Base-by-base conservation (phyloP, 2,113 vertebrate genomes). In the Dendrocopos noguchii region DNA sequence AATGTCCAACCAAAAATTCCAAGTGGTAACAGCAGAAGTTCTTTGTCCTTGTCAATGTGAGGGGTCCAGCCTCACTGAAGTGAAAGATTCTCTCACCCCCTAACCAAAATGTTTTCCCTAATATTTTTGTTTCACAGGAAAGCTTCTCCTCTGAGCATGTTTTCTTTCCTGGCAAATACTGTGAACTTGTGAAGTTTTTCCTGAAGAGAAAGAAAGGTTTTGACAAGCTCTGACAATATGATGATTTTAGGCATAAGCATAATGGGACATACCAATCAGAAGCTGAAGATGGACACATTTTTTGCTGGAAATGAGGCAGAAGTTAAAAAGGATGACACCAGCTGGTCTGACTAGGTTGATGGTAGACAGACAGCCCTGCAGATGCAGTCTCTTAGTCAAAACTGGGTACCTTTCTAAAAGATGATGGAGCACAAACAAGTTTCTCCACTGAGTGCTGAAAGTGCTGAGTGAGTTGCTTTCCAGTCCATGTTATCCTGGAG, bases 181-280 rank as follows among this genome's bases (percentile, higher is more conserved):
- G 14, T 88, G 66, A 95, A 85, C 65, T 88, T 91, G 67, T 74
- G 81, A 66, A 44, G 20, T 70, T 82, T 87, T 87, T 91, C 82
- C 65, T 91, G 47, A 85, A 91, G 28, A 71, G 80, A 77, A 83
- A 52, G 79, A 83, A 86, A 78, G 53, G 91, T 95, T 96, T 95
- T 95, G 90, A 95, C 92, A 94, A 65, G 47, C 47, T 78, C 76
- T 94, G 93, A 86, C 93, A 95, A 7, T 64, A 76, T 91, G 93
- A 90, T 90, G 85, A 93, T 94, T 93, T 94, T 88, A 89, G 91
- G 87, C 91, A 94, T 92, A 94, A 95, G 72, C 68, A 34, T 88
- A 83, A 86, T 80, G n/a, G 65, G 86, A 84, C 53, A 18, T 56
- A 86, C 79, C 84, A 86, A 91, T 83, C 73, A 83, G 90, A 75